These are phyloP conservation scores for Helostoma temminkii DNA, from an alignment of 2,797 vertebrate species.

Conservation along the genomic window DNA sequence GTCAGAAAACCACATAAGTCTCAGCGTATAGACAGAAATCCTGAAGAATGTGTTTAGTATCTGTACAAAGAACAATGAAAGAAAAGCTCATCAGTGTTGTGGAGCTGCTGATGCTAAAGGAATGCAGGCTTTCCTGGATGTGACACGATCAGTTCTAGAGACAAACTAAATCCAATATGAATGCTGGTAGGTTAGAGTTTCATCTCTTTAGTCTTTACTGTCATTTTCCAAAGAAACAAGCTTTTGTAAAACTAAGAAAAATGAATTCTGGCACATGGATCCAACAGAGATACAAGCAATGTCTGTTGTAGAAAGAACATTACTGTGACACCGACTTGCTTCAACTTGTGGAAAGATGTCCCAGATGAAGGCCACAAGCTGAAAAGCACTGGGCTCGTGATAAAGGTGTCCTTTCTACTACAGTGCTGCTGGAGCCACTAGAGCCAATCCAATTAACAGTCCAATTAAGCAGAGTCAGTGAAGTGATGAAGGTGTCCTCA, in stretches of 20 bases:
- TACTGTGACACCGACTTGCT: background rate
- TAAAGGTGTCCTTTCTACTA: background rate
- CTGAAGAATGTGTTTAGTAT: too few species aligned
- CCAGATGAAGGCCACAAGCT: background rate
- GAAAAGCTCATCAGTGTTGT: too few species aligned
- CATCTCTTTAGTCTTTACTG: background rate
- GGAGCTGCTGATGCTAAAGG: too few species aligned
- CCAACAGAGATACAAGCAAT: too few species aligned
- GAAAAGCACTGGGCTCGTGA: background rate
- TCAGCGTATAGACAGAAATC: too few species aligned
- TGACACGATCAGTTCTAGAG: too few species aligned
- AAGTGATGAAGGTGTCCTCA: conserved; percentile 2
- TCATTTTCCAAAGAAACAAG: background rate
- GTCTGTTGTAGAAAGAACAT: background rate
- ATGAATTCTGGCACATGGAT: background rate
- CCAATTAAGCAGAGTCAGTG: conserved; percentile 33
- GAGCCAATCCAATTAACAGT: background rate
- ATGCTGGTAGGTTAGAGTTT: background rate
- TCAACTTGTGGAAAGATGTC: background rate
- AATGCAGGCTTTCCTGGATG: too few species aligned
- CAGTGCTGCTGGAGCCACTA: background rate
- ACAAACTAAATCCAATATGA: too few species aligned
- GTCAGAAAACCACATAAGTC: too few species aligned
- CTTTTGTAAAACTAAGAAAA: background rate
- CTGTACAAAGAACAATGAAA: too few species aligned